phyloP scores from a whole-genome alignment of 1,140 invertebrate species.

The Dinoponera quadriceps region DNA sequence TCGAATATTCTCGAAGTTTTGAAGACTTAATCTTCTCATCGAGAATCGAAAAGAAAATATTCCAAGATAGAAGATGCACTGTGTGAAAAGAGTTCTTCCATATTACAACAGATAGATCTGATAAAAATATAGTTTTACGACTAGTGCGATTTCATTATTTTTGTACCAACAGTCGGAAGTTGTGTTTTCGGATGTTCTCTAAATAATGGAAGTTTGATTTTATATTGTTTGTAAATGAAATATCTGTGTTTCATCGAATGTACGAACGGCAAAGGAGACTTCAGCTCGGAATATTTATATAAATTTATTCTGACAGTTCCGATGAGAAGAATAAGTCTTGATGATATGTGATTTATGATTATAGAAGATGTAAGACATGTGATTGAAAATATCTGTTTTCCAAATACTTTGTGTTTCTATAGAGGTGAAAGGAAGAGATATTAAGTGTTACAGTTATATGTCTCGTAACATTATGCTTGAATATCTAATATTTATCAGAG shows the following conservation, averaged over 20 bases:
- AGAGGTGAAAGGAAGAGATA: constrained; percentile 55
- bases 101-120: not conserved
- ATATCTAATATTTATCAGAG: constrained; percentile 54
- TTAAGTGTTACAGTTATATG: constrained; percentile 58
- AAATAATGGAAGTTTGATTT: not conserved
- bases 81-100: not conserved
- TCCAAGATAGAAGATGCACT: not conserved
- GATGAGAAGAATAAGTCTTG: not conserved
- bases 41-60: constrained; percentile 28
- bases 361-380: not conserved
- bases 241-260: not conserved
- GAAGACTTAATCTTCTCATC: not conserved
- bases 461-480: constrained; percentile 36
- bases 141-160: constrained; percentile 12
- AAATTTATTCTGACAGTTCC: not conserved
- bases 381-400: constrained; percentile 14
- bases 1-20: constrained; percentile 26
- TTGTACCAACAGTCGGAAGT: not conserved
- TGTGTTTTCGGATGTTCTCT: not conserved
- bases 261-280: not conserved
- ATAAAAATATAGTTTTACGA: not conserved
- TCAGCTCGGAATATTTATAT: constrained; percentile 28
- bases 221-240: too few relatives aligned
- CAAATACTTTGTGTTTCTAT: constrained; percentile 41
- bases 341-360: constrained; percentile 10